These are phyloP conservation scores for Cecidostiba fungosa DNA, from an alignment of 2,888 invertebrate species.

Conservation along the genomic window DNA sequence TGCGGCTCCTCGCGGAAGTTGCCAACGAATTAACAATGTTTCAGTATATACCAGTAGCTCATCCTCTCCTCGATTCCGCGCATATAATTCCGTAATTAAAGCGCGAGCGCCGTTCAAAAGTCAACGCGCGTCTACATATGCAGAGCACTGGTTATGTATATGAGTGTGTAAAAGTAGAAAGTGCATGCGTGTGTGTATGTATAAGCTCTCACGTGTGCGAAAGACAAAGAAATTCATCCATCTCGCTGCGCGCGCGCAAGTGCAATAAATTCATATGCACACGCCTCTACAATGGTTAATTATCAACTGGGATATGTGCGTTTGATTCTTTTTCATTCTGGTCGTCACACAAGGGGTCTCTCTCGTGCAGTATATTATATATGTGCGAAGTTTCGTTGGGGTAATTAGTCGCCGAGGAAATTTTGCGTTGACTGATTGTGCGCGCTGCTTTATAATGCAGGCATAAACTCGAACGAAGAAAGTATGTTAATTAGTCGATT, in stretches of 20 bases:
- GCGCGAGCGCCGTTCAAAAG: conserved; percentile 13
- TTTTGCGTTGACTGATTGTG: conserved; percentile 11
- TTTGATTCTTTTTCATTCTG: neutral
- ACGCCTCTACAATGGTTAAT: conserved; percentile 4
- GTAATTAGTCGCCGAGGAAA: conserved; percentile 13
- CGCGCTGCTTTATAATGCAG: neutral
- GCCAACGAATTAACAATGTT: conserved; percentile 68
- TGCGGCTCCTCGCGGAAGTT: conserved; percentile 64
- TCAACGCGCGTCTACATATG: neutral
- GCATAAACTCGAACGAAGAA: neutral
- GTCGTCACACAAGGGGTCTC: neutral
- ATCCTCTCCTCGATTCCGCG: conserved; percentile 11
- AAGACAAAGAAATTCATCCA: conserved; percentile 45
- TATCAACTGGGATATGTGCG: neutral
- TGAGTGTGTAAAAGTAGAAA: conserved; percentile 39
- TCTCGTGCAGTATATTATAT: neutral
- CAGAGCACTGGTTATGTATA: too few species aligned
- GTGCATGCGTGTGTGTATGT: neutral
- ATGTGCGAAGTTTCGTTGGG: neutral
- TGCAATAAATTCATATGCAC: conserved; percentile 12
- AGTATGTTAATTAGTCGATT: conserved; percentile 8
- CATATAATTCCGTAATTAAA: conserved; percentile 48
- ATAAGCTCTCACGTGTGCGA: neutral
- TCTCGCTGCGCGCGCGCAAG: neutral
- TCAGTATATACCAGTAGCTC: conserved; percentile 37